A percentile compares a stretch with the other conserved stretches of the same genome.
Evolutionary conservation across 2,888 invertebrate species (phyloP).

Genomic region (Eupelmus urozonus): DNA sequence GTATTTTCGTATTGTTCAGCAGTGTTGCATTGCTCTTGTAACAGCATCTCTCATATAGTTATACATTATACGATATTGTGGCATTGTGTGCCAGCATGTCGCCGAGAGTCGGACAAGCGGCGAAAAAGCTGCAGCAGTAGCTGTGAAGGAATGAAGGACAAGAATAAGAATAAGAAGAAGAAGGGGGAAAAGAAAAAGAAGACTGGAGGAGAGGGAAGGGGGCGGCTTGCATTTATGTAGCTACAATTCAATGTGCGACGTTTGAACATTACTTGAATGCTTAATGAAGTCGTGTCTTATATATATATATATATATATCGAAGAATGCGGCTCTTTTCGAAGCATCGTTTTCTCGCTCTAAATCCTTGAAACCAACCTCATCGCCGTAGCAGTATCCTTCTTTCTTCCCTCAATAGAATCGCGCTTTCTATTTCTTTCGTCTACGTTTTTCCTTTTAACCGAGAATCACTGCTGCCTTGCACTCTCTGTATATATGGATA

Average conservation of each 20-base stretch:
- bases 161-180: neutral
- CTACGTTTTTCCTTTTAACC: constrained; percentile 55
- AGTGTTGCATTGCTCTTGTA: neutral
- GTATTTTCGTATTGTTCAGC: neutral
- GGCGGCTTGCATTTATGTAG: constrained; percentile 56
- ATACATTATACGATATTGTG: constrained; percentile 73
- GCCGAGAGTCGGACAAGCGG: constrained; percentile 15
- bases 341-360: constrained; percentile 63
- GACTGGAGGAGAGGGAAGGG: constrained; percentile 30
- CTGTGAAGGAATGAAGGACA: neutral
- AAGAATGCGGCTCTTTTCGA: constrained; percentile 70
- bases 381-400: constrained; percentile 46
- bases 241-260: constrained; percentile 73
- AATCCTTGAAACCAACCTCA: constrained; percentile 67
- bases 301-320: no score
- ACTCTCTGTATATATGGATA: no score
- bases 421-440: constrained; percentile 60
- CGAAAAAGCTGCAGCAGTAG: no score
- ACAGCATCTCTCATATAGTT: constrained; percentile 66
- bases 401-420: constrained; percentile 43
- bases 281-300: constrained; percentile 75
- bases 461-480: no score
- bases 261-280: constrained; percentile 74
- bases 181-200: neutral
- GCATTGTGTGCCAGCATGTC: constrained; percentile 69